Evolutionary conservation across 2,888 invertebrate genomes (phyloP).

Genomic region (Tryphoninae sp.): DNA sequence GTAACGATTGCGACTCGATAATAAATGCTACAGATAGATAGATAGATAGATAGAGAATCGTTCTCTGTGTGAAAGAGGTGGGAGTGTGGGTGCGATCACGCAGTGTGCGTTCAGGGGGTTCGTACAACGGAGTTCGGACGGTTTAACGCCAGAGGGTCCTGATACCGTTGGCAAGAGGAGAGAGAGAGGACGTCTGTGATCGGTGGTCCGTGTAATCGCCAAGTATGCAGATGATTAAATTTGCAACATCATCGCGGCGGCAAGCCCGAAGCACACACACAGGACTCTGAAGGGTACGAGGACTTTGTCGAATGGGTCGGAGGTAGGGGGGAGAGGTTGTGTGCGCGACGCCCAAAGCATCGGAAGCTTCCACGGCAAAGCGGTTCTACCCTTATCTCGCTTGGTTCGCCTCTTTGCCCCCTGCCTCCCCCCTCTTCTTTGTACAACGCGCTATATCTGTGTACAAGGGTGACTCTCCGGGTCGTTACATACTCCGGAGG

Average conservation of each 20-base stretch:
- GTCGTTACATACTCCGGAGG: conserved; percentile 71
- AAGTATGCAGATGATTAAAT: conserved; percentile 82
- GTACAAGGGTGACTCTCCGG: conserved; percentile 52
- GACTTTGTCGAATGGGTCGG: conserved; percentile 15
- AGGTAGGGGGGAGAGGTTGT: conserved; percentile 17
- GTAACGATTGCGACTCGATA: conserved; percentile 55
- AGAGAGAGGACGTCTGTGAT: conserved; percentile 79
- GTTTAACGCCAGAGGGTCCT: conserved; percentile 70
- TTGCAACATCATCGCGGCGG: conserved; percentile 81
- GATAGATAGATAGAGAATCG: background rate
- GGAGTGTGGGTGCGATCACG: conserved; percentile 2
- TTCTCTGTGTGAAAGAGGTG: background rate
- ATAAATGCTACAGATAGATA: conserved; percentile 17
- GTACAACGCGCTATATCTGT: conserved; percentile 19
- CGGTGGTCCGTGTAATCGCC: conserved; percentile 81
- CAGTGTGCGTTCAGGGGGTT: conserved; percentile 38
- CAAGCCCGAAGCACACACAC: conserved; percentile 74
- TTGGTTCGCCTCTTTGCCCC: conserved; percentile 44
- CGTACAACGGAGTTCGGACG: conserved; percentile 61
- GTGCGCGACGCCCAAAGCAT: conserved; percentile 57
- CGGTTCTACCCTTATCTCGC: conserved; percentile 46
- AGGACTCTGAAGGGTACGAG: conserved; percentile 66
- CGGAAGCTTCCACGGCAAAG: conserved; percentile 44
- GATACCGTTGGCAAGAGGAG: conserved; percentile 45
- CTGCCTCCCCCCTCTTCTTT: conserved; percentile 21